Conservation (phyloP, 2,113 vertebrate species). For the Sitta europaea region DNA sequence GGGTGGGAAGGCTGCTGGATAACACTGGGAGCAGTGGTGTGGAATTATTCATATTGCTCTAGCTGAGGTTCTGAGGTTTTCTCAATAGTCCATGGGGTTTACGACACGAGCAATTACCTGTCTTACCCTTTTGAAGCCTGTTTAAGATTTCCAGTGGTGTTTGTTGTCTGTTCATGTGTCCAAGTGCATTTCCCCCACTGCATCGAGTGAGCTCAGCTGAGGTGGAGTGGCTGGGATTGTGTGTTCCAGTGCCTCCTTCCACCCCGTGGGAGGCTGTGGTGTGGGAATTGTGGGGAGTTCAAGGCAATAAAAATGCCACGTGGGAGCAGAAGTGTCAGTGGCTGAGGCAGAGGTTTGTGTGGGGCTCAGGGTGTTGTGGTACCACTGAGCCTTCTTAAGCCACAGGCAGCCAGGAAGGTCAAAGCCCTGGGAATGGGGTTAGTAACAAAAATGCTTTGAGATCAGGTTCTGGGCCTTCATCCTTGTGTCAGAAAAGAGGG, state of each 20-base stretch:
- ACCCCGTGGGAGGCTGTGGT: neutral
- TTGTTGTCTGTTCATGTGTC: neutral
- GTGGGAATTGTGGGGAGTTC: neutral
- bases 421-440: accelerated
- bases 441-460: neutral
- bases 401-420: neutral
- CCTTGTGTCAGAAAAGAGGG: neutral
- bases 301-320: neutral
- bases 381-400: neutral
- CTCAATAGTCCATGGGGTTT: neutral
- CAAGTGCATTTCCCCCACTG: neutral
- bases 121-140: neutral
- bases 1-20: neutral
- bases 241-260: neutral
- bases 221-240: neutral
- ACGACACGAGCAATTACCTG: neutral
- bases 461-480: neutral
- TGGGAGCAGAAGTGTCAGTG: neutral
- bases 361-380: neutral
- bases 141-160: neutral
- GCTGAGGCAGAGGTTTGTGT: neutral
- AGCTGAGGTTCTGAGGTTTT: neutral
- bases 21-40: neutral
- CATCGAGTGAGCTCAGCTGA: neutral
- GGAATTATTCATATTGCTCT: neutral